Base-by-base conservation (phyloP, 2,888 invertebrate genomes). In the Athalia circularis region DNA sequence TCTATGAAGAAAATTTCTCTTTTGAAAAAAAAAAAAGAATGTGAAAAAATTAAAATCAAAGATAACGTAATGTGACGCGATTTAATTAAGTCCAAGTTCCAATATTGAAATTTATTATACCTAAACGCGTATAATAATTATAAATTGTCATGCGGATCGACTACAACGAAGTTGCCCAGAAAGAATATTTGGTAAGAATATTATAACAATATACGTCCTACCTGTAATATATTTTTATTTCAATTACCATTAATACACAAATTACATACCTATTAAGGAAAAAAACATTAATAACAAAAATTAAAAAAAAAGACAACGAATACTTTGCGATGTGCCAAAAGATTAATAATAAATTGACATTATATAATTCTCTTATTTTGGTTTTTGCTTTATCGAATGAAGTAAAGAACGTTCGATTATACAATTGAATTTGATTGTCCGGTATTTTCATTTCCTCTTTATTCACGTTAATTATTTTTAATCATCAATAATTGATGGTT, bases 121-220 rank as follows among this genome's bases (percentile, higher is more conserved):
- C 29, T 67, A 29, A 29, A 29, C 29, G 29, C 29, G 29, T 29
- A 29, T 57, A 47, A 52, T 68, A 68, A 13, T 5, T 75, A 9
- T 15, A 64, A 48, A n/a, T 80, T 79, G 83, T 80, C 82, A 85
- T 85, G 85, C 82, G 84, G 83, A 85, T 85, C 82, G 84, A 84
- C 81, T 84, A 84, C 79, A 84, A 84, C 80, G 83, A 82, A 76
- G 80, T 79, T 79, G 81, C 80, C 74, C 80, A 85, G 79, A 84
- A 84, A 80, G 84, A 81, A 59, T 84, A 82, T 70, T 79, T 81
- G 85, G 85, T 85, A 83, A 85, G 85, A 81, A 15, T 45, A 77
- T 29, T 29, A 29, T 29, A n/a, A n/a, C n/a, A 54, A 54, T n/a
- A n/a, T n/a, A n/a, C n/a, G n/a, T n/a, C n/a, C n/a, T 54, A 54